Evolutionary conservation across 2,888 invertebrate species (phyloP).

Genomic region (Phortica magna): DNA sequence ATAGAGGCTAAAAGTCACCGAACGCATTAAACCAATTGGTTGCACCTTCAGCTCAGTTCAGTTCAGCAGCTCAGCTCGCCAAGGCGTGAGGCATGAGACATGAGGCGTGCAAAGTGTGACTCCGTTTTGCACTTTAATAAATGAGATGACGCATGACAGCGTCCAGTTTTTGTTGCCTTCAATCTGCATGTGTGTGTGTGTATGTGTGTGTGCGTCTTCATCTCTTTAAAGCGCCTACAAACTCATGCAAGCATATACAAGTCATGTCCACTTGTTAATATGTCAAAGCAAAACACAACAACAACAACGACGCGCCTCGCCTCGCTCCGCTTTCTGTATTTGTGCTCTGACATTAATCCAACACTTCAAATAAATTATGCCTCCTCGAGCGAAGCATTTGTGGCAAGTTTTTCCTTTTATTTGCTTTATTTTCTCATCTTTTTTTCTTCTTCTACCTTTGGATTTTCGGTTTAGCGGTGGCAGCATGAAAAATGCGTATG

Average conservation of each 20-base stretch:
- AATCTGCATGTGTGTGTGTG: not conserved
- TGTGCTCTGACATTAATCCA: conserved; percentile 42
- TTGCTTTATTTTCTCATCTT: conserved; percentile 1
- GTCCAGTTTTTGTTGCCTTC: not conserved
- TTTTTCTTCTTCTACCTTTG: not conserved
- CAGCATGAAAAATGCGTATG: conserved; percentile 30
- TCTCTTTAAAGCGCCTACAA: too few relatives aligned
- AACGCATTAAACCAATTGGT: conserved; percentile 15
- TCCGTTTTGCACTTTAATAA: conserved; percentile 1
- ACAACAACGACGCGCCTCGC: too few relatives aligned
- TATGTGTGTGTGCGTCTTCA: not conserved
- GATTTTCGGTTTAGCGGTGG: conserved; percentile 20
- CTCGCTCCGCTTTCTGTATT: too few relatives aligned
- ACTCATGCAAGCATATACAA: not conserved
- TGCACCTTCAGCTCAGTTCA: not conserved
- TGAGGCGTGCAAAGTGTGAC: not conserved
- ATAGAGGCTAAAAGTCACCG: not conserved
- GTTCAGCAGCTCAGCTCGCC: not conserved
- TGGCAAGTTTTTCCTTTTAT: not conserved
- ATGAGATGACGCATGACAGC: conserved; percentile 21
- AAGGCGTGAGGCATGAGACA: not conserved
- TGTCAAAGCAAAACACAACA: not conserved
- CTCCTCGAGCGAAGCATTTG: not conserved
- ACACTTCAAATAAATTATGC: conserved; percentile 43
- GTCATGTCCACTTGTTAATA: conserved; percentile 25